phyloP scores from a whole-genome alignment of 2,888 invertebrate species.

The Pomacea canaliculata region DNA sequence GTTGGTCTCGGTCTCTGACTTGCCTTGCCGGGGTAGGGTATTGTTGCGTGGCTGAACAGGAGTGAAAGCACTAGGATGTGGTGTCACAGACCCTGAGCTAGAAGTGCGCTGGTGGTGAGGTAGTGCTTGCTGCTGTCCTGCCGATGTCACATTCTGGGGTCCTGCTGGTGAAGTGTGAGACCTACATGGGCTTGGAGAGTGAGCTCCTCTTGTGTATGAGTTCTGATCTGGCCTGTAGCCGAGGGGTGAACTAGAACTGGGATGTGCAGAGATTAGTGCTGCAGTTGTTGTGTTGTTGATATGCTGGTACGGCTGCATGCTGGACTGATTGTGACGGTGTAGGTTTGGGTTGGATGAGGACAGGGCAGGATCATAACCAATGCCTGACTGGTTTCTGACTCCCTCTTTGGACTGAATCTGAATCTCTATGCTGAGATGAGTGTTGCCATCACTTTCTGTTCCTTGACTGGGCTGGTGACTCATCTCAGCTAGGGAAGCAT shows the following conservation, averaged over 20 bases:
- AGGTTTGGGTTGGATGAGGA: constrained; percentile 25
- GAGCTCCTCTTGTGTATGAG: constrained; percentile 20
- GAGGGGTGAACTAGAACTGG: constrained; percentile 9
- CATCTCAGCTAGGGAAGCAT: constrained; percentile 31
- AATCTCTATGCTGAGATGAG: constrained; percentile 59
- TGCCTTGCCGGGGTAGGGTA: constrained; percentile 48
- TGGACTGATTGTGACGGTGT: constrained; percentile 23
- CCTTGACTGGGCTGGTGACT: constrained; percentile 41
- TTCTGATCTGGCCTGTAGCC: constrained; percentile 19
- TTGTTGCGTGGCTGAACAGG: constrained; percentile 56
- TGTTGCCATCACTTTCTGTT: constrained; percentile 53
- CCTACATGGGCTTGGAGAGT: constrained; percentile 29
- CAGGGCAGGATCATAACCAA: constrained; percentile 29
- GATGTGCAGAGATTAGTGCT: constrained; percentile 21
- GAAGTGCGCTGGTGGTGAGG: constrained; percentile 52
- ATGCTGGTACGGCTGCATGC: constrained; percentile 6
- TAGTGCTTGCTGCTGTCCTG: constrained; percentile 28
- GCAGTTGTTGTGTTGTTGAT: constrained; percentile 20
- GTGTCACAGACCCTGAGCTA: constrained; percentile 52
- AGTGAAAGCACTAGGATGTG: constrained; percentile 56
- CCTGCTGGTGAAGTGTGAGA: constrained; percentile 22
- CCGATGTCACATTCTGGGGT: constrained; percentile 35
- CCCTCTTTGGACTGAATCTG: constrained; percentile 53
- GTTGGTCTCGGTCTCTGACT: constrained; percentile 13
- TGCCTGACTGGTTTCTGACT: constrained; percentile 28